Base-by-base conservation (phyloP, 1,140 invertebrate species). In the Scaptomyza pallida region DNA sequence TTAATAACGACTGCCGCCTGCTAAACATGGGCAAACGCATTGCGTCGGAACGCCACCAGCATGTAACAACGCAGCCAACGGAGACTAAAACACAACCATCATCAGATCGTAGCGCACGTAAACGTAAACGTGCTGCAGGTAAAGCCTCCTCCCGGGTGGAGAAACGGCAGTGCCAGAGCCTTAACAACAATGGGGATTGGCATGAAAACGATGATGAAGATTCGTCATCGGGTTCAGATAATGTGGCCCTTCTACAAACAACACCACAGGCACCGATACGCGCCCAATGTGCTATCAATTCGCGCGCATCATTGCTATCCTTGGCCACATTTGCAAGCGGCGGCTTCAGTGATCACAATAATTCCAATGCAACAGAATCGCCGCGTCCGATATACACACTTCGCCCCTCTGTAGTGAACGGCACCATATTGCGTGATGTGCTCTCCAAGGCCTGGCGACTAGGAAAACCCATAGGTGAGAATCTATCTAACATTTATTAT, bases 381-480 rank as follows among this genome's bases (percentile, higher is more conserved):
- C 90, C 90, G 13, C 88, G 88, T 19, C 90, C 90, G n/a, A 79
- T 89, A 12, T 91, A 91, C 50, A 90, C 82, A 8, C 55, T 91
- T 10, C 65, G 83, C 1, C 90, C 79, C 13, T 90, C 90, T 8
- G 67, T 91, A 5, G 91, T 91, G 21, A 90, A 91, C 68, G 97
- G 97, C 1, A 95, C 96, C 90, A 93, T 97, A 44, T 92, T 99
- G 26, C 94, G 93, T 51, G 98, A 98, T 93, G 92, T 96, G 44
- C 94, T 92, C 0, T 95, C 95, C 60, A 96, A 96, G 78, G 93
- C 95, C 91, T 99, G 98, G 98, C 95, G 94, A 75, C 92, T 99
- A 43, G 97, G 97, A 3, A 94, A 95, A 83, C 94, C 96, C 8
- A 95, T 98, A 88, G 98, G 97, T 90, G 79, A 91, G 81, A 51